Evolutionary conservation across 1,140 invertebrate species (phyloP), one percentile per base, ranked within the genome.

Genomic region (Drosophila rufa): DNA sequence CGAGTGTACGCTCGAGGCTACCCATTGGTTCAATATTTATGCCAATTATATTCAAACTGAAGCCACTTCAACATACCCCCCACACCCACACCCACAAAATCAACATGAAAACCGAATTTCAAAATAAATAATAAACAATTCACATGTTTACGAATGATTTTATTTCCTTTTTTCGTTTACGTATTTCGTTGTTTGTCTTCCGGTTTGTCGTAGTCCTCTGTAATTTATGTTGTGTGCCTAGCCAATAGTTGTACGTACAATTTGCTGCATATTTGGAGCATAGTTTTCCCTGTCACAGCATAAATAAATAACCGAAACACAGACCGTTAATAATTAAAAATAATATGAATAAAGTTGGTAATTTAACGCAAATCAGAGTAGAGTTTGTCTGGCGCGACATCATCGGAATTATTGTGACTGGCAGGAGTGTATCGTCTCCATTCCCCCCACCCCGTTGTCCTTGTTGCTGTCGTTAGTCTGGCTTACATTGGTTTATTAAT

Each of bases 401-500:
- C 40, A 67, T 70, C 30, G 62, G 67, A 46, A 56, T 46, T 56
- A 55, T 56, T 64, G 60, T 64, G 56, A 45, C 56, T 58, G 60
- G 47, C 47, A 53, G 22, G 33, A 22, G 40, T 19, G 30, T 38
- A 25, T 36, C 15, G 22, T 12, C 8, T 47, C 42, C 38, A 60
- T 47, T 51, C 1, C 12, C 45, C n/a, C 7, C 12, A 33, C 25
- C 43, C 33, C 30, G 27, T 57, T 51, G 43, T 67, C n/a, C n/a
- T 40, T 38, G 55, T 56, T 56, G 48, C 42, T 55, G 73, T 40
- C 48, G 67, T 50, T 73, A 22, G 69, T 53, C 55, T 75, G 67
- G 55, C 73, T 84, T 74, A 58, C 43, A 59, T 60, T 67, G 71
- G 57, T 80, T 61, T 77, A 69, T 81, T 81, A 46, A 65, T 83